phyloP scores from a whole-genome alignment of 2,113 vertebrate genomes.

The Leucosticte australis region DNA sequence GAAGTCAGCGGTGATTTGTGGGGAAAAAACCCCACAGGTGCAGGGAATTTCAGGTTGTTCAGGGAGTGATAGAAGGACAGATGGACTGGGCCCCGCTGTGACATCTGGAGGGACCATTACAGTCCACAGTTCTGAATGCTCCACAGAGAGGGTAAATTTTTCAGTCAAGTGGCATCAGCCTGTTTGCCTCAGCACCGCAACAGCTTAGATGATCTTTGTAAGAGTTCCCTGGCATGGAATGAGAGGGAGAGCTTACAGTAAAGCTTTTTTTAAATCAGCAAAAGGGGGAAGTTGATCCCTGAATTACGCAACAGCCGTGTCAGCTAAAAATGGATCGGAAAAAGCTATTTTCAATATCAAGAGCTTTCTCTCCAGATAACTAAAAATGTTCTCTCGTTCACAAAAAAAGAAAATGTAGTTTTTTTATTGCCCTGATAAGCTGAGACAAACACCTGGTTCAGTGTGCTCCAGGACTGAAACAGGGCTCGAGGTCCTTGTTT shows the following conservation, averaged over 20 bases:
- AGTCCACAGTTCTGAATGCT: neutral
- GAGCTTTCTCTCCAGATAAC: neutral
- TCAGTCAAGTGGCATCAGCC: neutral
- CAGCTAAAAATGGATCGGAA: neutral
- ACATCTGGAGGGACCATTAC: neutral
- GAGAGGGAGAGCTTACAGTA: neutral
- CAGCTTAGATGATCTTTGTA: neutral
- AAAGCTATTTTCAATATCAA: neutral
- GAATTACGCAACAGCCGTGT: neutral
- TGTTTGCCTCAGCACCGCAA: neutral
- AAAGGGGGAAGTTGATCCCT: neutral
- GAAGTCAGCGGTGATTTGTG: neutral
- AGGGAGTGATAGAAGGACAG: neutral
- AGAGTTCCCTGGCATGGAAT: neutral
- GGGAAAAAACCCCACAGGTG: neutral
- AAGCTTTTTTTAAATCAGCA: neutral
- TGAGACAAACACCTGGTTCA: neutral
- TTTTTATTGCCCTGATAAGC: neutral
- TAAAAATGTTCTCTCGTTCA: neutral
- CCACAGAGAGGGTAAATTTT: neutral
- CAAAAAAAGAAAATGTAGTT: neutral
- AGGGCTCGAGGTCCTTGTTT: neutral
- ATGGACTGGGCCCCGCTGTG: neutral
- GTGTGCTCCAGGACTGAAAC: neutral
- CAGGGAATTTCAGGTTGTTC: neutral